Evolutionary conservation across 2,888 invertebrate species (phyloP).

Genomic region (Blastobasis lacticolella): DNA sequence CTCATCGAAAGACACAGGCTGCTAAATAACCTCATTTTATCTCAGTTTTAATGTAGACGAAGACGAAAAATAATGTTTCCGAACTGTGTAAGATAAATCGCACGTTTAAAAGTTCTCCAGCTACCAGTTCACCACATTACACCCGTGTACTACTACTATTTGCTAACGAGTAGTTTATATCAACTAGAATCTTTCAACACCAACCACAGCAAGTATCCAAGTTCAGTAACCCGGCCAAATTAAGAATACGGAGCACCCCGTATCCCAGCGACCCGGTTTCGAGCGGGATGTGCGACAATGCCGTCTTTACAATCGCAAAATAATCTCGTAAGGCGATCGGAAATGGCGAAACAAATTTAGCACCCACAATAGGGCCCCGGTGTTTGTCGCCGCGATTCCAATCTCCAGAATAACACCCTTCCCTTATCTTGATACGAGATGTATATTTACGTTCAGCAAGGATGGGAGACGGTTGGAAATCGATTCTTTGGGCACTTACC

Average conservation of each 20-base stretch:
- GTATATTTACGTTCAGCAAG: slow-evolving; percentile 26
- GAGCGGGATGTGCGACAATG: slow-evolving; percentile 30
- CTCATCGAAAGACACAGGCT: no score
- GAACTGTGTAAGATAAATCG: no score
- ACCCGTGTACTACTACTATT: no score
- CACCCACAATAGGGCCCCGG: slow-evolving; percentile 60
- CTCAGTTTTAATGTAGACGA: no score
- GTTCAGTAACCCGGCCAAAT: no score
- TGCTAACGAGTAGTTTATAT: no score
- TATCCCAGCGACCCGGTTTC: slow-evolving; percentile 23
- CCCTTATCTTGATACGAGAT: slow-evolving; percentile 53
- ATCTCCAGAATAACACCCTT: slow-evolving; percentile 56
- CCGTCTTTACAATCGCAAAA: slow-evolving; percentile 57
- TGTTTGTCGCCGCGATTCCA: slow-evolving; percentile 62
- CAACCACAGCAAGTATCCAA: no score
- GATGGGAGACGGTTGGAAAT: neutral
- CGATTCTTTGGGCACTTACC: neutral
- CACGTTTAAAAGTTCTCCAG: no score
- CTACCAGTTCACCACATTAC: no score
- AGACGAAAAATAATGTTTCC: no score
- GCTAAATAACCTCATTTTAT: no score
- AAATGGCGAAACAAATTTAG: slow-evolving; percentile 70
- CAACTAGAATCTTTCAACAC: no score
- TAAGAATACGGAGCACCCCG: slow-evolving; percentile 20
- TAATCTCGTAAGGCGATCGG: slow-evolving; percentile 66